A percentile compares a stretch with the other conserved stretches of the same genome.
These are phyloP conservation scores for Drosophila merina DNA, from an alignment of 2,888 invertebrate genomes.

Conservation along the genomic window DNA sequence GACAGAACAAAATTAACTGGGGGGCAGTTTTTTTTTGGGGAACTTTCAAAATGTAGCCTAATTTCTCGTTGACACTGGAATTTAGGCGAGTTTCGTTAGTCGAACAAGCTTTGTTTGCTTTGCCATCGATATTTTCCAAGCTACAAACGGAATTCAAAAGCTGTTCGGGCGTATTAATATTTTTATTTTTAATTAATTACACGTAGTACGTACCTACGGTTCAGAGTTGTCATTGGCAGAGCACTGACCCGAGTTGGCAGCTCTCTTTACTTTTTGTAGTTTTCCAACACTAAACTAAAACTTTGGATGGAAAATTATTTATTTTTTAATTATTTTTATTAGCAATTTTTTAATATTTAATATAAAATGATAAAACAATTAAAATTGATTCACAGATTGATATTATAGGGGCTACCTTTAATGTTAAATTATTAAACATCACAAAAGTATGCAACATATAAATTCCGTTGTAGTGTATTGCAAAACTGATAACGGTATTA, in stretches of 20 bases:
- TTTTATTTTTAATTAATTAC: slow-evolving; percentile 45
- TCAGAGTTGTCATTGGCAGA: slow-evolving; percentile 9
- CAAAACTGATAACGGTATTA: neutral
- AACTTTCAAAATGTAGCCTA: slow-evolving; percentile 27
- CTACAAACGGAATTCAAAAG: slow-evolving; percentile 1
- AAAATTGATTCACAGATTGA: too few relatives aligned
- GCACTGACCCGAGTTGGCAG: neutral
- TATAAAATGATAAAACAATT: too few relatives aligned
- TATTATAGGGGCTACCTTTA: too few relatives aligned
- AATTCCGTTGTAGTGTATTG: neutral
- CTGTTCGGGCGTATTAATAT: slow-evolving; percentile 23
- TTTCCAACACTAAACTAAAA: neutral
- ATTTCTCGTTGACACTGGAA: slow-evolving; percentile 24
- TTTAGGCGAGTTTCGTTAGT: slow-evolving; percentile 34
- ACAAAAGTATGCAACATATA: neutral
- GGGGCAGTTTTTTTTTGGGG: neutral
- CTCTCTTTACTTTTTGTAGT: neutral
- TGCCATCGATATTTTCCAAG: slow-evolving; percentile 34
- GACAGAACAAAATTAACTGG: slow-evolving; percentile 12
- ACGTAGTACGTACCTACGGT: slow-evolving; percentile 31
- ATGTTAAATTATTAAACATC: neutral
- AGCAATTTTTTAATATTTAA: too few relatives aligned
- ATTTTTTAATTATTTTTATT: too few relatives aligned
- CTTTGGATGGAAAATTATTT: too few relatives aligned
- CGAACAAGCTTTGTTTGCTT: slow-evolving; percentile 34